Evolutionary conservation across 2,888 invertebrate species (phyloP).

Genomic region (Phragmatobia fuliginosa): DNA sequence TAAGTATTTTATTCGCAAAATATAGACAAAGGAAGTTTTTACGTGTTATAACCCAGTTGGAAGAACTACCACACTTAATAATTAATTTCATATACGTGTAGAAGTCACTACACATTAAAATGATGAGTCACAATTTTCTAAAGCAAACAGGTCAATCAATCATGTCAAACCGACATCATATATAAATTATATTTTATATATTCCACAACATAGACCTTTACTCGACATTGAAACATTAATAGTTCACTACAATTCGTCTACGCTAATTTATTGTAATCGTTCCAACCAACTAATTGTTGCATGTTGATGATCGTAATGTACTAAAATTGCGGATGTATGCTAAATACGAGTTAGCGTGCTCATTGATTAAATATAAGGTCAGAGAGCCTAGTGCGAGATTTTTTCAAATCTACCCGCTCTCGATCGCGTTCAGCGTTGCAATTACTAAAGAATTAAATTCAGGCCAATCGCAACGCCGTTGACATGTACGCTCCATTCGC

Average conservation of each 20-base stretch:
- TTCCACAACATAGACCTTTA: conserved; percentile 10
- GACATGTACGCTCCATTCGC: too few relatives aligned
- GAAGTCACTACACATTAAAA: neutral
- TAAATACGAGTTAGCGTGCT: neutral
- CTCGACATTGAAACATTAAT: conserved; percentile 19
- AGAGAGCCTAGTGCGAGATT: neutral
- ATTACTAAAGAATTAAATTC: too few relatives aligned
- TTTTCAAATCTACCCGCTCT: too few relatives aligned
- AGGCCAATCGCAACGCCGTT: too few relatives aligned
- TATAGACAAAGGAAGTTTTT: neutral
- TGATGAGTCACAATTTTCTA: conserved; percentile 7
- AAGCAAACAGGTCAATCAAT: neutral
- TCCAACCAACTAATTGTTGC: conserved; percentile 25
- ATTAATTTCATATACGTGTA: neutral
- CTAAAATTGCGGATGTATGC: neutral
- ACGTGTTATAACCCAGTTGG: neutral
- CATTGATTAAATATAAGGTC: neutral
- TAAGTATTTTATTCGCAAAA: neutral
- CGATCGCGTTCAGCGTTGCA: too few relatives aligned
- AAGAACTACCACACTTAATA: neutral
- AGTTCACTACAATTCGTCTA: conserved; percentile 14
- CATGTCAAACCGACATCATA: conserved; percentile 6
- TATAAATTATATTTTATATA: conserved; percentile 6
- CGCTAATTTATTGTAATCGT: conserved; percentile 8
- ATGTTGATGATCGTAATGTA: conserved; percentile 14